These are phyloP conservation scores for Ceratotherium simum DNA, from an alignment of 2,113 vertebrate species.

Conservation along the genomic window DNA sequence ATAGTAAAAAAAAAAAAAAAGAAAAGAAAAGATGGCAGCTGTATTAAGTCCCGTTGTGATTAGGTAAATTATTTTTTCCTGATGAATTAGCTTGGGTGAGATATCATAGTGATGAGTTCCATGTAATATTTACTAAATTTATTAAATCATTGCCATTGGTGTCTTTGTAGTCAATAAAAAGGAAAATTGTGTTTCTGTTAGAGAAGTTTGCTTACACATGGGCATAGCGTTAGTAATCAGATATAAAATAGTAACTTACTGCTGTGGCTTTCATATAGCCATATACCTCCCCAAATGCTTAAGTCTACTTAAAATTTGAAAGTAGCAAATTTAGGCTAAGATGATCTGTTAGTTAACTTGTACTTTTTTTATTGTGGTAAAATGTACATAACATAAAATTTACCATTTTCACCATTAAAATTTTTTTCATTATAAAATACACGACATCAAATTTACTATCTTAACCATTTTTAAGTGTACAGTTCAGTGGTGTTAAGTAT, in stretches of 20 bases:
- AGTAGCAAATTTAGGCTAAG: constrained; percentile 27
- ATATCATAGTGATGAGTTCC: background rate
- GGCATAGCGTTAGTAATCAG: constrained; percentile 1
- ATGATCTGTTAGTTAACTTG: background rate
- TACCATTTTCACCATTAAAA: background rate
- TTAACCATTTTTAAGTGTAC: constrained; percentile 10
- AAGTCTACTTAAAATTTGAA: constrained; percentile 53
- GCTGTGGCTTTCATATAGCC: background rate
- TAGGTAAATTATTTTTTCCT: constrained; percentile 48
- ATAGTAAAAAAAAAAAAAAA: background rate
- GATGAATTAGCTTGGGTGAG: background rate
- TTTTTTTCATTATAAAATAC: constrained; percentile 9
- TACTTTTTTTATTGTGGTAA: background rate
- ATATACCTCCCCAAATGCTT: background rate
- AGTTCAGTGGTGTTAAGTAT: background rate
- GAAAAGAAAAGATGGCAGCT: background rate
- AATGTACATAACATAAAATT: background rate
- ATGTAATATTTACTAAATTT: constrained; percentile 37
- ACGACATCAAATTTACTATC: background rate
- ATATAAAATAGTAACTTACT: constrained; percentile 34
- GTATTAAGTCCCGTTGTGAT: constrained; percentile 8
- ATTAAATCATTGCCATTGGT: constrained; percentile 34
- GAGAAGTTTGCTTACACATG: constrained; percentile 27
- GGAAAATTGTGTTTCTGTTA: constrained; percentile 36
- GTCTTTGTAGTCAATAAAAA: constrained; percentile 48